Evolutionary conservation across 2,888 invertebrate species (phyloP).

Genomic region (Thecocarcelia acutangulata): DNA sequence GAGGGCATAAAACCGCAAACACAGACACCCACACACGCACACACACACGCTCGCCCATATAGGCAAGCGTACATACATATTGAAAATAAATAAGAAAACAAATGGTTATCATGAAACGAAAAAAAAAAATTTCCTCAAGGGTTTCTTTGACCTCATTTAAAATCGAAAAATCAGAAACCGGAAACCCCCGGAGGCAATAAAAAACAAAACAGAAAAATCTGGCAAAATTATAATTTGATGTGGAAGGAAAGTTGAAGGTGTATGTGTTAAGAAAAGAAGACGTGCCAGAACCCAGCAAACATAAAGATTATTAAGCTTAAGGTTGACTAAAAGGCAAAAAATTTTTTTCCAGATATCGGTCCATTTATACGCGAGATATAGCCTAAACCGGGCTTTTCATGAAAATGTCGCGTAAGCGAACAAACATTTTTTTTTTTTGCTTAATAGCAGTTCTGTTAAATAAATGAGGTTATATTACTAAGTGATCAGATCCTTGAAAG

Average conservation of each 20-base stretch:
- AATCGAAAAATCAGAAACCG: constrained; percentile 78
- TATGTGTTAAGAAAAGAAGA: not conserved
- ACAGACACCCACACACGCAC: not conserved
- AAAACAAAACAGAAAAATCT: constrained; percentile 28
- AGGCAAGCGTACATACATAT: not conserved
- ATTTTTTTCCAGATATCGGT: too few relatives aligned
- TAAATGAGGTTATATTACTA: too few relatives aligned
- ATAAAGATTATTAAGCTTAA: too few relatives aligned
- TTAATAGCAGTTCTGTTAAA: too few relatives aligned
- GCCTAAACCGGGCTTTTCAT: too few relatives aligned
- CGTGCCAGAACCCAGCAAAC: constrained; percentile 16
- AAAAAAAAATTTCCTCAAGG: constrained; percentile 58
- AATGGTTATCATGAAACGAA: constrained; percentile 28
- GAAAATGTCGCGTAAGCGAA: too few relatives aligned
- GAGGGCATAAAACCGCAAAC: constrained; percentile 13
- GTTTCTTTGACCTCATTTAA: constrained; percentile 76
- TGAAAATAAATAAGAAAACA: not conserved
- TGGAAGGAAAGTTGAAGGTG: not conserved
- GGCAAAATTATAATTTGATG: constrained; percentile 51
- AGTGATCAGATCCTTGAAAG: too few relatives aligned
- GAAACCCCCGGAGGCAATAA: constrained; percentile 75
- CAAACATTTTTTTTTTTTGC: too few relatives aligned
- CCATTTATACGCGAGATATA: too few relatives aligned
- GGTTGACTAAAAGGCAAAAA: too few relatives aligned
- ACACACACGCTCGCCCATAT: not conserved